Percentiles rank a stretch among this genome's conserved stretches.
These are phyloP conservation scores for Entomobrya proxima DNA, from an alignment of 2,888 invertebrate species.

Conservation along the genomic window DNA sequence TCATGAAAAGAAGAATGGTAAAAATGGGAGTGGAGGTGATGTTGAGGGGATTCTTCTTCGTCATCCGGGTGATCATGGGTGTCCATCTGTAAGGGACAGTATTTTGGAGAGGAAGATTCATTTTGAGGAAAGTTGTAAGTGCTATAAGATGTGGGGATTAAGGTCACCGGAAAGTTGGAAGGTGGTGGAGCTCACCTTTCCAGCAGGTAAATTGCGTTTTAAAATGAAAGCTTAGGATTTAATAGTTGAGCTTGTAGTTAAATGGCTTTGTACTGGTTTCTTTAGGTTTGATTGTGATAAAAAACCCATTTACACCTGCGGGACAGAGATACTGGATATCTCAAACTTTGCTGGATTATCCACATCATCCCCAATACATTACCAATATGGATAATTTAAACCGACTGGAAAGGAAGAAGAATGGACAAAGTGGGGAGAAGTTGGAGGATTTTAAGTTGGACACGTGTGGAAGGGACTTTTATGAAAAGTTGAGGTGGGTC, in stretches of 20 bases:
- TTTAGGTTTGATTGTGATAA: constrained; percentile 86
- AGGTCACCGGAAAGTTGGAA: constrained; percentile 81
- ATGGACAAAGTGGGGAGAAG: constrained; percentile 7
- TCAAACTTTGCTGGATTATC: constrained; percentile 86
- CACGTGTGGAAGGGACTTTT: constrained; percentile 61
- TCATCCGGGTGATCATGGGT: background rate
- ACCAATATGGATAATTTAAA: constrained; percentile 82
- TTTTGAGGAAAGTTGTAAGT: background rate
- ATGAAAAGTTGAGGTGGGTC: constrained; percentile 88
- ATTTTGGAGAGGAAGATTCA: background rate
- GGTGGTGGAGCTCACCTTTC: constrained; percentile 81
- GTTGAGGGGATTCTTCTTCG: background rate
- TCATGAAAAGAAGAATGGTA: background rate
- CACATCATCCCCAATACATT: constrained; percentile 83
- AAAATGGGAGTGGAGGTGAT: background rate
- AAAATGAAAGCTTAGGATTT: background rate
- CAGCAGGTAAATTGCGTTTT: constrained; percentile 80
- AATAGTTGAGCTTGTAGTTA: background rate
- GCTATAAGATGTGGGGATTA: constrained; percentile 77
- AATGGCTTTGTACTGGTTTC: no score
- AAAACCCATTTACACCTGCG: constrained; percentile 87
- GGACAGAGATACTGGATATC: constrained; percentile 91
- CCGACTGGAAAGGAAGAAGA: constrained; percentile 46
- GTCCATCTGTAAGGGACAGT: no score
- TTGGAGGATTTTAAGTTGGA: constrained; percentile 52